Evolutionary conservation across 2,113 vertebrate species (phyloP).

Genomic region (Oreochromis aureus): DNA sequence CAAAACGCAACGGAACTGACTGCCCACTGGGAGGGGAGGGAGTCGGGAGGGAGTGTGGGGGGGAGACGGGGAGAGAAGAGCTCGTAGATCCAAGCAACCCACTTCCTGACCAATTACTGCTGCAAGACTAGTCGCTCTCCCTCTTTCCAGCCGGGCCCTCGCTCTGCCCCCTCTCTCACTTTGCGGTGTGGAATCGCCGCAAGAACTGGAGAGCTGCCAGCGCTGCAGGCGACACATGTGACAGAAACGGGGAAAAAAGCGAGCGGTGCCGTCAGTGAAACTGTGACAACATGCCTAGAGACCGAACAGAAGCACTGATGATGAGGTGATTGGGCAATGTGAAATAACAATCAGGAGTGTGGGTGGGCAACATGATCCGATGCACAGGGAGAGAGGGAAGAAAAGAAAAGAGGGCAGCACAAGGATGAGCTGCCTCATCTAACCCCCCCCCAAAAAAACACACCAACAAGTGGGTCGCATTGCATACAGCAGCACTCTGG

Average conservation of each 20-base stretch:
- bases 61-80: constrained; percentile 14
- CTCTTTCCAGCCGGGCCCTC: background rate
- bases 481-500: background rate
- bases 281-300: background rate
- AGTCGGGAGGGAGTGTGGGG: constrained; percentile 16
- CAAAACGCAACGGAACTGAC: constrained; percentile 47
- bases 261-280: background rate
- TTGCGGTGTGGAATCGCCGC: background rate
- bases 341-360: background rate
- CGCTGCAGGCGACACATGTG: constrained; percentile 60
- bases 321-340: background rate
- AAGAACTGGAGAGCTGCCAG: constrained; percentile 62
- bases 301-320: background rate
- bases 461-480: constrained; percentile 46
- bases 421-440: constrained; percentile 4
- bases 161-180: constrained; percentile 15
- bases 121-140: constrained; percentile 43
- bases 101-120: constrained; percentile 70
- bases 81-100: constrained; percentile 54
- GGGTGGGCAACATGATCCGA: background rate
- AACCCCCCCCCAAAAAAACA: constrained; percentile 5
- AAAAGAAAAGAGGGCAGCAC: constrained; percentile 4
- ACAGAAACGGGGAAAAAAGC: constrained; percentile 14
- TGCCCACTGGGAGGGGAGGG: constrained; percentile 42
- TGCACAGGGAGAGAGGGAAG: background rate